Percentiles rank a stretch among this genome's conserved stretches.
These are phyloP conservation scores for Polypterus bichir DNA, from an alignment of 2,113 vertebrate species.

Conservation along the genomic window DNA sequence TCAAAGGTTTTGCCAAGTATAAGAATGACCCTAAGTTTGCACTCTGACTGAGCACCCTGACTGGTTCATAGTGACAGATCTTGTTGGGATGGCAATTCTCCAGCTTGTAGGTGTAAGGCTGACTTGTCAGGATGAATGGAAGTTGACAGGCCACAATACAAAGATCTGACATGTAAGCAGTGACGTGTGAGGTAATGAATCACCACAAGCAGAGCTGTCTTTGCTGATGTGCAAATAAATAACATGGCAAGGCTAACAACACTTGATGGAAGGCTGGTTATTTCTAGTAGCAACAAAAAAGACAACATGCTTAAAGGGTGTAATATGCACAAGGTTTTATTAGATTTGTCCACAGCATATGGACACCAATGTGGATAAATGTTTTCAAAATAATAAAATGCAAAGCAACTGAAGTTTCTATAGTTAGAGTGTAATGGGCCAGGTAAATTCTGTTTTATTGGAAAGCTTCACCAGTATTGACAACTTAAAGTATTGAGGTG, in stretches of 20 bases:
- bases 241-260: slow-evolving; percentile 37
- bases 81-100: slow-evolving; percentile 35
- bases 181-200: slow-evolving; percentile 41
- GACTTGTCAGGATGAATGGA: slow-evolving; percentile 46
- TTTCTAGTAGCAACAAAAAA: slow-evolving; percentile 17
- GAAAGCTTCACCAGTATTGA: too few species aligned
- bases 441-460: too few species aligned
- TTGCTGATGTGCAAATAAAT: slow-evolving; percentile 38
- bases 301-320: slow-evolving; percentile 1
- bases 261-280: slow-evolving; percentile 42
- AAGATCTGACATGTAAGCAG: slow-evolving; percentile 39
- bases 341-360: background rate
- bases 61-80: slow-evolving; percentile 39
- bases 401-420: too few species aligned
- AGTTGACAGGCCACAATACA: slow-evolving; percentile 43
- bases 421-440: too few species aligned
- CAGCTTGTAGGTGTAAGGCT: slow-evolving; percentile 41
- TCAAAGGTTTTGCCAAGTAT: background rate
- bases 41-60: slow-evolving; percentile 34
- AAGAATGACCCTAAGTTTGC: slow-evolving; percentile 1
- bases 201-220: slow-evolving; percentile 40
- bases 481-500: too few species aligned
- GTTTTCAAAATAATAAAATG: too few species aligned
- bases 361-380: too few species aligned
- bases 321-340: background rate